A percentile compares a stretch with the other conserved stretches of the same genome.
Evolutionary conservation across 2,797 vertebrate species (phyloP).

Genomic region (Phyllotis vaccarum): DNA sequence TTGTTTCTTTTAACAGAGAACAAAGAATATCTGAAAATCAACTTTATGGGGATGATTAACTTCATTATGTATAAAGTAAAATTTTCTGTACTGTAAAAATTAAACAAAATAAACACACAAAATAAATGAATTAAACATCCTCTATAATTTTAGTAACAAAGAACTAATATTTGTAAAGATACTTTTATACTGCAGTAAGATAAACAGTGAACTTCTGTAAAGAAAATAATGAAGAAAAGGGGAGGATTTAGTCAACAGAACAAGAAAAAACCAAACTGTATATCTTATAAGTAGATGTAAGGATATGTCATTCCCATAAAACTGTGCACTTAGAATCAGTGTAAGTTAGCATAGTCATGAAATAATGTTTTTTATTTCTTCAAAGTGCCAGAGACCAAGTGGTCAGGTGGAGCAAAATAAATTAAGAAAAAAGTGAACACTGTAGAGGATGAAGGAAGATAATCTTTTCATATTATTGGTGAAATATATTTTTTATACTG

Average conservation of each 20-base stretch:
- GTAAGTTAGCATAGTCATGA: neutral
- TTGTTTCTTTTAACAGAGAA: neutral
- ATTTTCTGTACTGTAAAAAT: neutral
- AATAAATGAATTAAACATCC: neutral
- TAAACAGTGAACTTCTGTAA: neutral
- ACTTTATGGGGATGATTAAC: neutral
- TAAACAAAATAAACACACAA: neutral
- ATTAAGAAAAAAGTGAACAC: neutral
- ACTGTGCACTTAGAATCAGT: neutral
- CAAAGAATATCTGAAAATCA: neutral
- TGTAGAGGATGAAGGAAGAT: neutral
- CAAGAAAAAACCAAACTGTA: neutral
- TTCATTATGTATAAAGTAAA: neutral
- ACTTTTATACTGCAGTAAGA: neutral
- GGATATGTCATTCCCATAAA: neutral
- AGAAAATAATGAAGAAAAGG: neutral
- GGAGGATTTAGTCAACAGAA: neutral
- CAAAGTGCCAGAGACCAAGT: neutral
- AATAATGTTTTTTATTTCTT: neutral
- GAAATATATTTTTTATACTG: neutral
- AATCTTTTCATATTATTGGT: neutral
- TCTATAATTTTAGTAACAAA: neutral
- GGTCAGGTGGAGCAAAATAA: neutral
- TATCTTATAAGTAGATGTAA: neutral
- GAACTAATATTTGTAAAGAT: neutral